Base-by-base conservation (phyloP, 2,797 vertebrate genomes). In the Paratrypauchen microcephalus region DNA sequence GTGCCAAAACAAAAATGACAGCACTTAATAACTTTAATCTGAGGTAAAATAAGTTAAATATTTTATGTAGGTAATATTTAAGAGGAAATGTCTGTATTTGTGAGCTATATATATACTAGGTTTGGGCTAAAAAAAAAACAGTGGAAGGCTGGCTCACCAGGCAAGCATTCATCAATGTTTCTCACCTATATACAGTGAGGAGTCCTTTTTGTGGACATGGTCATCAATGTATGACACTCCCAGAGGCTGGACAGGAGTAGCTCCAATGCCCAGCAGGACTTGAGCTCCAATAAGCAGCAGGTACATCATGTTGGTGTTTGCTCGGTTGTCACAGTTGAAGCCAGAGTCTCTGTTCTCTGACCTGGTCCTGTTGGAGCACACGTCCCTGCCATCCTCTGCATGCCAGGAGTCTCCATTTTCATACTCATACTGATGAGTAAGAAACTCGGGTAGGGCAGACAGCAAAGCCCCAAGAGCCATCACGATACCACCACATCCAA, bases 271-370 rank as follows among this genome's bases (percentile, higher is more conserved):
- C 84, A 99, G 91, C 77, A 99, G 95, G 58, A 99, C 96, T 91
- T 99, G 98, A 52, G 98, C 98, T 73, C 96, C 97, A 16, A 99
- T 99, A 79, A 99, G 94, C 90, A 99, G 94, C 90, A 99, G 94
- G 90, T 99, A 99, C 97, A 99, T 98, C 97, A 99, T 98, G 91
- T 98, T 99, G 85, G 98, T 99, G 83, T 96, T 95, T 74, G 95
- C 89, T 78, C 93, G 94, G 82, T 75, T 94, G 90, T 76, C 97
- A 99, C 77, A 94, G 63, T 65, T 65, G 18, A 65, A 65, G 47
- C 63, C 83, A 39, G 86, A 68, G 60, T 96, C 0, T 95, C 93
- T 19, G 92, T 92, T 57, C 80, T 79, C 71, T 92, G 81, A 28
- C 67, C 81, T 83, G 76, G 93, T 95, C 74, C 89, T 92, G 85